phyloP scores from a whole-genome alignment of 2,888 invertebrate species.

The Halocaridina rubra region DNA sequence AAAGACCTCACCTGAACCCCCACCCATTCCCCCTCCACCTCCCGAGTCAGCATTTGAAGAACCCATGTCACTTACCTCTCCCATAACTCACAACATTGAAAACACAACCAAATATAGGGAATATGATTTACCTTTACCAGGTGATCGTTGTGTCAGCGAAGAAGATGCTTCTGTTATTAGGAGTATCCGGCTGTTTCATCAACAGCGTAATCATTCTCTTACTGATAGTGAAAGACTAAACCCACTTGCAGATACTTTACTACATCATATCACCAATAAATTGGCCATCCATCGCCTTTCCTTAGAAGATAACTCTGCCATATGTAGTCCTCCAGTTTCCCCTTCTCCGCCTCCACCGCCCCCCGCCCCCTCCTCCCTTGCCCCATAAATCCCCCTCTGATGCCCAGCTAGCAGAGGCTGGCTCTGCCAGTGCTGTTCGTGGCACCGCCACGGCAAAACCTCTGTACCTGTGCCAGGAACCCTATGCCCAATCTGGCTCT shows the following conservation, averaged over 20 bases:
- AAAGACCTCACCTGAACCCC: background rate
- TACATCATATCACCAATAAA: background rate
- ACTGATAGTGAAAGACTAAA: background rate
- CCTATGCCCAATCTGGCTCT: slow-evolving; percentile 34
- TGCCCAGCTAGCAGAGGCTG: slow-evolving; percentile 31
- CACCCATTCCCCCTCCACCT: slow-evolving; percentile 20
- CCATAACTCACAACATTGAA: background rate
- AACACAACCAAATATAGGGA: background rate
- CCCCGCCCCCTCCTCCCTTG: slow-evolving; percentile 19
- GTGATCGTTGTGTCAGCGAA: slow-evolving; percentile 6
- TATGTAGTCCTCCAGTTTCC: background rate
- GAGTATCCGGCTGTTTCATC: background rate
- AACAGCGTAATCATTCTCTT: background rate
- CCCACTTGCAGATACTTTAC: background rate
- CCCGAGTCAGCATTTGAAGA: slow-evolving; percentile 9
- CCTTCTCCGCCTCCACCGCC: slow-evolving; percentile 7
- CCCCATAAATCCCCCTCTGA: slow-evolving; percentile 27
- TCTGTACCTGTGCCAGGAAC: slow-evolving; percentile 41
- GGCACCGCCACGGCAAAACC: slow-evolving; percentile 50
- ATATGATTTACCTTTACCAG: background rate
- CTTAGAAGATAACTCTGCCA: slow-evolving; percentile 22
- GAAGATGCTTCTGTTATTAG: background rate
- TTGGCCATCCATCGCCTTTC: background rate
- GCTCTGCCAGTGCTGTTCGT: slow-evolving; percentile 51
- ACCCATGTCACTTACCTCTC: background rate